Evolutionary conservation across 1,140 invertebrate genomes (phyloP), one percentile per base, ranked within the genome.

Genomic region (Hycleus cichorii): DNA sequence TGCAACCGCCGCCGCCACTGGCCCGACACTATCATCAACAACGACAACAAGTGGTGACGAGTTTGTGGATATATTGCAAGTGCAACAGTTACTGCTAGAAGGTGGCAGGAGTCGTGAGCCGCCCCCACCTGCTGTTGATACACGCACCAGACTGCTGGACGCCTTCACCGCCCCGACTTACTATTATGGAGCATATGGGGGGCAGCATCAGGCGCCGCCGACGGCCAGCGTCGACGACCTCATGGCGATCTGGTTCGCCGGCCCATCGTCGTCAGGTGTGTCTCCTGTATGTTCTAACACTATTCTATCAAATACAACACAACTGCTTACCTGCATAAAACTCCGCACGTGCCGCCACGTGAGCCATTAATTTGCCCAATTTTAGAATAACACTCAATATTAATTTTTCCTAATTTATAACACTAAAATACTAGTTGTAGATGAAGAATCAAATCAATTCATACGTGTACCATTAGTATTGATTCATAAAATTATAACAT

Each of bases 1-100:
- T 18, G 18, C 32, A 32, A 32, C 32, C 32, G 32, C 32, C 32
- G 32, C 2, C 38, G 18, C 39, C 18, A 12, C 39, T 25, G 47
- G 47, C 45, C 25, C 55, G 26, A 26, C 47, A 26, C 26, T 18
- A 26, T 5, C 18, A 10, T 46, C 39, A 12, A 12, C 64, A 57
- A 61, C 62, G 52, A 60, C 64, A 57, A 61, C 62, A 56, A 60
- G 62, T 49, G 61, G 47, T 64, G 78, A 80, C 71, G 80, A 81
- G 72, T 81, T 80, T 71, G 79, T 81, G 70, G 80, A 81, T 73
- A 80, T 80, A 65, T 76, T 79, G 39, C 80, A 81, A 65, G 79
- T 81, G 75, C 80, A 80, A 68, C 74, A 80, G 66, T 69, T 81
- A 67, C 72, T 80, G 64, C 74, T 80, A 69, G 77, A 77, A 60